Evolutionary conservation across 2,797 vertebrate species (phyloP), one percentile per base, ranked within the genome.

Genomic region (Oophaga sylvatica): DNA sequence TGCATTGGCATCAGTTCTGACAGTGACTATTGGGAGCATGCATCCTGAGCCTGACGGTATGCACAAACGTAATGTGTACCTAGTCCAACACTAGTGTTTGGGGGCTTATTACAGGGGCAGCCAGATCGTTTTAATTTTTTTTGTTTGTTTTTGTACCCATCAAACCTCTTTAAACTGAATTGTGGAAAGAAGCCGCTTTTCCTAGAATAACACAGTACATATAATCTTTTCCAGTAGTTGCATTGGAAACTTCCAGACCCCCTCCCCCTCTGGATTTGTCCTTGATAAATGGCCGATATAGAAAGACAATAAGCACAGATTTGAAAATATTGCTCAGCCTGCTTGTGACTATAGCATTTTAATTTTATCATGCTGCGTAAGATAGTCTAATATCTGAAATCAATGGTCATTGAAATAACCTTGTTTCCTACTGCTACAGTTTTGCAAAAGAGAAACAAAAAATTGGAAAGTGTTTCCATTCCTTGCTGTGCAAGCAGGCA

Each of bases 401-500:
- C 86, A 68, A 78, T 87, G 71, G 81, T 83, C 80, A 87, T 83
- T 87, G 80, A 87, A 87, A 87, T 83, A 87, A 87, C 86, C 86
- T 87, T 83, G 80, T 68, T 59, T 78, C 86, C 73, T 45, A 83
- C 73, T 77, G 80, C 71, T 83, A 60, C 53, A 16, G 59, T 48
- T 83, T 87, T 76, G 73, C 80, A 63, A 62, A 70, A 77, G 82
- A 77, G 59, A 22, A 56, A 65, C 76, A 84, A 73, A 78, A 68
- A 83, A 57, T 68, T 83, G 81, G 80, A 87, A 87, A 83, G 80
- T 13, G 16, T 65, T 70, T 78, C 20, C 22, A 78, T 87, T 80
- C 83, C 86, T 87, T 87, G 86, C 81, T 83, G 86, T 87, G 86
- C 86, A 65, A 87, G 86, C 81, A 87, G 81, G 73, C 71, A 29